Percentiles rank a stretch among this genome's conserved stretches.
phyloP scores from a whole-genome alignment of 2,888 invertebrate species.

The Laothoe populi region DNA sequence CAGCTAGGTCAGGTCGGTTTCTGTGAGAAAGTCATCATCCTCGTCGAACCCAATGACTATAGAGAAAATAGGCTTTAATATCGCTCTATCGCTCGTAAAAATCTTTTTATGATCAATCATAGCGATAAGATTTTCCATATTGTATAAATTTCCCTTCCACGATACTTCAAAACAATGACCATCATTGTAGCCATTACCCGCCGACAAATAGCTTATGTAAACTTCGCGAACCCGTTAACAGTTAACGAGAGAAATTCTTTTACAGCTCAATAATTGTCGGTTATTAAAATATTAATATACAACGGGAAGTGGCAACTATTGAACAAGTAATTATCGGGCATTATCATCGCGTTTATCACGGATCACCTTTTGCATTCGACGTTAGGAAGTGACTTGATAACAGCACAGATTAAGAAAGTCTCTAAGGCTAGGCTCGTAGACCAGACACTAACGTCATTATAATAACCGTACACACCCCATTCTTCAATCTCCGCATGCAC shows the following conservation, averaged over 20 bases:
- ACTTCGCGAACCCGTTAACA: conserved; percentile 26
- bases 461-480: neutral
- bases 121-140: neutral
- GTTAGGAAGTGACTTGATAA: conserved; percentile 6
- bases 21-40: too few relatives aligned
- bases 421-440: too few relatives aligned
- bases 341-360: conserved; percentile 11
- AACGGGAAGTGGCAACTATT: conserved; percentile 42
- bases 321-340: conserved; percentile 38
- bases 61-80: too few relatives aligned
- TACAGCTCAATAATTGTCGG: conserved; percentile 41
- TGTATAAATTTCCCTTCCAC: neutral
- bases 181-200: neutral
- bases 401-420: neutral
- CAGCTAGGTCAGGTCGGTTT: too few relatives aligned
- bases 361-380: conserved; percentile 3
- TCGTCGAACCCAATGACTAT: too few relatives aligned
- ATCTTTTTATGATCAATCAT: too few relatives aligned
- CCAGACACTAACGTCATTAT: neutral
- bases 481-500: neutral
- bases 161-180: conserved; percentile 4
- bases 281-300: conserved; percentile 42
- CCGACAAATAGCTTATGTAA: neutral
- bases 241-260: conserved; percentile 49
- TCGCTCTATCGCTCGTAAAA: too few relatives aligned